A percentile compares a stretch with the other conserved stretches of the same genome.
These are phyloP conservation scores for Zeugodacus cucurbitae DNA, from an alignment of 1,140 invertebrate genomes.

Conservation along the genomic window DNA sequence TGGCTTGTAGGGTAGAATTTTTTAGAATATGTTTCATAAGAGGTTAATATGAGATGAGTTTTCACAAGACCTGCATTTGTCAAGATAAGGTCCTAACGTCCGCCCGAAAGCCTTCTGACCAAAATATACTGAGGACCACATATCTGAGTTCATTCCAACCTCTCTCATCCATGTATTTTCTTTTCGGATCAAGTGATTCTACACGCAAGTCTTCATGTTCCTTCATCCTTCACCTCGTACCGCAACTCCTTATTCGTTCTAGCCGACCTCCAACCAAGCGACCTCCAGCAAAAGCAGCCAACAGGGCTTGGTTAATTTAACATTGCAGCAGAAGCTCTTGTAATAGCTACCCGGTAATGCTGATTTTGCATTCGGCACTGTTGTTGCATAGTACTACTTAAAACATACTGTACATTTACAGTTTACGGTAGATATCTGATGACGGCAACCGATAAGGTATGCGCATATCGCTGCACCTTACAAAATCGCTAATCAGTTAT, in stretches of 20 bases:
- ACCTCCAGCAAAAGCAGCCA: not conserved
- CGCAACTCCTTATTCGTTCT: not conserved
- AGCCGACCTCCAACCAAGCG: not conserved
- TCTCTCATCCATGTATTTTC: too few relatives aligned
- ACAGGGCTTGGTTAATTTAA: not conserved
- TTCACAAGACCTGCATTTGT: too few relatives aligned
- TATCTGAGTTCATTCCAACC: too few relatives aligned
- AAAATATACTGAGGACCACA: too few relatives aligned
- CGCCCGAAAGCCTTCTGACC: too few relatives aligned
- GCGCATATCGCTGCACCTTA: conserved; percentile 25
- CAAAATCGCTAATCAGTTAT: conserved; percentile 39
- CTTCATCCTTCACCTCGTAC: not conserved
- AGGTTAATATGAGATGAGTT: too few relatives aligned
- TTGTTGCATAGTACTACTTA: not conserved
- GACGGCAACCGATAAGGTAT: not conserved
- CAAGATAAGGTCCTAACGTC: too few relatives aligned
- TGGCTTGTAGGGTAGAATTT: too few relatives aligned
- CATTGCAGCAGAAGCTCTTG: not conserved
- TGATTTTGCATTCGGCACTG: not conserved
- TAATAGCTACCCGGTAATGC: not conserved
- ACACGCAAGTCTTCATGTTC: too few relatives aligned
- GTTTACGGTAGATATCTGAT: not conserved
- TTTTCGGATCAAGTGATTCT: too few relatives aligned
- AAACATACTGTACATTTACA: not conserved
- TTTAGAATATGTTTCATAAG: too few relatives aligned